A percentile compares a stretch with the other conserved stretches of the same genome.
These are phyloP conservation scores for Parotia lawesii DNA, from an alignment of 2,113 vertebrate genomes.

Conservation along the genomic window DNA sequence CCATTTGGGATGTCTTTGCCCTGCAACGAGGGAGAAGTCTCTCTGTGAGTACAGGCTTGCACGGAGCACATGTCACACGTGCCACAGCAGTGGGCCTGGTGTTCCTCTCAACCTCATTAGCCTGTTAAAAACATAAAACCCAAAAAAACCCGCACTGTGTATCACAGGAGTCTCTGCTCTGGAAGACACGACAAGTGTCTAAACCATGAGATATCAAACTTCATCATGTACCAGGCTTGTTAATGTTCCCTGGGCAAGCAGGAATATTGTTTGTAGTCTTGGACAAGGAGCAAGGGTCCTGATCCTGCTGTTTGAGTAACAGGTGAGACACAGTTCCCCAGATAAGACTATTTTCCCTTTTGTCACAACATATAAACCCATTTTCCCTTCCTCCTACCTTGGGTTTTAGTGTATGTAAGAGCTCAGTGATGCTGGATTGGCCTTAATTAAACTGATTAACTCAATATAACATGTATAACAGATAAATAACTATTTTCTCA, in stretches of 20 bases:
- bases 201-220: neutral
- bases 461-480: neutral
- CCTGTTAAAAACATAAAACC: neutral
- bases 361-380: neutral
- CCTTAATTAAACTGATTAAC: neutral
- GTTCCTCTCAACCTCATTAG: neutral
- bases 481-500: neutral
- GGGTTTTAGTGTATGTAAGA: neutral
- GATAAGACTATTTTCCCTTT: neutral
- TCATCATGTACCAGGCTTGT: neutral
- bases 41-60: neutral
- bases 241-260: neutral
- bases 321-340: neutral
- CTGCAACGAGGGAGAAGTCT: neutral
- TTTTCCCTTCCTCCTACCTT: neutral
- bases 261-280: neutral
- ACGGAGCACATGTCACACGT: fast-evolving
- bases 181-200: neutral
- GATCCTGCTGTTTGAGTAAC: neutral
- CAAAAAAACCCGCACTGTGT: fast-evolving
- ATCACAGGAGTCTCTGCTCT: neutral
- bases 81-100: neutral
- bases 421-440: neutral
- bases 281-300: neutral
- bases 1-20: neutral